phyloP scores from a whole-genome alignment of 2,113 vertebrate genomes.

The Ia io region DNA sequence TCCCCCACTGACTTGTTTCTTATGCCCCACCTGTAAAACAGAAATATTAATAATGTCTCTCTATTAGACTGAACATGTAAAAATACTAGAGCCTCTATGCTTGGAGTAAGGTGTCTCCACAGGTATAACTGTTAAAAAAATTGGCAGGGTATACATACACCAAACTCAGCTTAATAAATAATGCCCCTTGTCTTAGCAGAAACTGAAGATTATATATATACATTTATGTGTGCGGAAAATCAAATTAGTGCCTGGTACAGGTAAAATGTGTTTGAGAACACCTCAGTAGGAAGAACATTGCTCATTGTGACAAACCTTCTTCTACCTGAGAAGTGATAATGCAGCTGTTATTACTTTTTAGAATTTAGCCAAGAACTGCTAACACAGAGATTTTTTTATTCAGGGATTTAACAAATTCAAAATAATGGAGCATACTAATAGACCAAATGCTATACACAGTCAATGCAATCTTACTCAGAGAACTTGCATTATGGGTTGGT shows the following conservation, averaged over 20 bases:
- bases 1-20: background rate
- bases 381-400: constrained; percentile 42
- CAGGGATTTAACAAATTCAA: constrained; percentile 49
- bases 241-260: background rate
- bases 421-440: constrained; percentile 41
- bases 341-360: constrained; percentile 53
- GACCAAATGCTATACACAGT: background rate
- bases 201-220: no score
- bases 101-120: background rate
- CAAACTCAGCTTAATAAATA: background rate
- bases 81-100: background rate
- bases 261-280: background rate
- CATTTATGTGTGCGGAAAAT: background rate
- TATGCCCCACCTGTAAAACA: background rate
- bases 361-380: constrained; percentile 40
- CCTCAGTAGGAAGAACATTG: background rate
- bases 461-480: background rate
- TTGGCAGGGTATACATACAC: background rate
- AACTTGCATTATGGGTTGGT: background rate
- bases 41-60: background rate
- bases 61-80: background rate
- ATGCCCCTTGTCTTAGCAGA: background rate
- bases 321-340: constrained; percentile 25
- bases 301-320: constrained; percentile 41
- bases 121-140: background rate